Conservation (phyloP, 2,113 vertebrate genomes). For the Rhodinocichla rosea region DNA sequence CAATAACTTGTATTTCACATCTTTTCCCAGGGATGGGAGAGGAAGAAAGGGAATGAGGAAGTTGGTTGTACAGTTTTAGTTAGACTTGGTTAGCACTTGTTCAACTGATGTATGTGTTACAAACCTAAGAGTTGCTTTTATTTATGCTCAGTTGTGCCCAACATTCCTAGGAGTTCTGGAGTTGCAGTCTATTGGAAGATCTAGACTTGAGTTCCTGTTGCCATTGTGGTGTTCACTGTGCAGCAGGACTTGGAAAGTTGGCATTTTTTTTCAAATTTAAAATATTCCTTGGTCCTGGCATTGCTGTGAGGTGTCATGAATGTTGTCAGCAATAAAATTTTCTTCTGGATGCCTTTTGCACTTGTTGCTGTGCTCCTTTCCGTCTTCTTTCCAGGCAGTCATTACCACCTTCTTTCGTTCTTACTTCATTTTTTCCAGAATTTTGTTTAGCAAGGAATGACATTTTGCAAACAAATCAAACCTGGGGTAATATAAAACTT, state of each 20-base stretch:
- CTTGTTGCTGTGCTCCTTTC: not conserved
- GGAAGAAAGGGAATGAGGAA: slow-evolving; percentile 29
- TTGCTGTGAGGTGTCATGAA: not conserved
- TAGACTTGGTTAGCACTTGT: not conserved
- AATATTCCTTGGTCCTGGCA: not conserved
- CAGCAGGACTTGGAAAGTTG: not conserved
- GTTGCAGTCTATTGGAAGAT: not conserved
- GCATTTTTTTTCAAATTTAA: not conserved
- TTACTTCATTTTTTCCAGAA: not conserved
- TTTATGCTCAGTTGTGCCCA: not conserved
- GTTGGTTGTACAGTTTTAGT: not conserved
- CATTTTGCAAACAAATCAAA: not conserved
- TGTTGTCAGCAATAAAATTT: not conserved
- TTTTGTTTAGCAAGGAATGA: not conserved
- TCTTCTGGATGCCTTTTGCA: not conserved
- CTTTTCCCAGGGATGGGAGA: slow-evolving; percentile 1
- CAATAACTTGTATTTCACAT: not conserved
- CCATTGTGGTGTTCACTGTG: not conserved
- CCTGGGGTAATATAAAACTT: not conserved
- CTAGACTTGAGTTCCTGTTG: not conserved
- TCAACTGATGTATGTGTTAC: not conserved
- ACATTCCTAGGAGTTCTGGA: not conserved
- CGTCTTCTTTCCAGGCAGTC: not conserved
- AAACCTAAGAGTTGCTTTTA: not conserved
- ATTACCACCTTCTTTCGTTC: not conserved